Conservation (phyloP, 2,888 invertebrate genomes). For the Caradrina clavipalpis region DNA sequence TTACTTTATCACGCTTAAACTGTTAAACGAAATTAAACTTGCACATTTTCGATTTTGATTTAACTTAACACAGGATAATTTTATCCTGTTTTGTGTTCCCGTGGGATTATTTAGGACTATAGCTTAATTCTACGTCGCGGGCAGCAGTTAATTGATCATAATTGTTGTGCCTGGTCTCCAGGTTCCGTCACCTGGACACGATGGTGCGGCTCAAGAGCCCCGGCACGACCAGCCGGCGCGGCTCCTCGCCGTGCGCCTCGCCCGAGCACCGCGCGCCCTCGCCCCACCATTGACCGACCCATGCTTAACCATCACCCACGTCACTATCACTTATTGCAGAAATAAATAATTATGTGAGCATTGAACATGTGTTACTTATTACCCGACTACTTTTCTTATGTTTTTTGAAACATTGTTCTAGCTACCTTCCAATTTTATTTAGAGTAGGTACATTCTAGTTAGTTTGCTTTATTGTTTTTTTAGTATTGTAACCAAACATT, state of each 20-base stretch:
- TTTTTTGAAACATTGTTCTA: background rate
- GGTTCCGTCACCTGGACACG: slow-evolving; percentile 96
- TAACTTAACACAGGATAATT: too few relatives aligned
- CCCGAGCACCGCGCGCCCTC: slow-evolving; percentile 91
- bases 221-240: slow-evolving; percentile 91
- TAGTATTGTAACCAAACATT: too few relatives aligned
- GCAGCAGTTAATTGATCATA: too few relatives aligned
- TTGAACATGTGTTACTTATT: slow-evolving; percentile 56
- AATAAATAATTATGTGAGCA: slow-evolving; percentile 76
- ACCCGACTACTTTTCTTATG: background rate
- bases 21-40: too few relatives aligned
- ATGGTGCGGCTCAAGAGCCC: slow-evolving; percentile 95
- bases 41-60: too few relatives aligned
- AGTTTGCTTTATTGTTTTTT: too few relatives aligned
- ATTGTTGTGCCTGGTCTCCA: slow-evolving; percentile 71
- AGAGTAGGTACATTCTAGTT: too few relatives aligned
- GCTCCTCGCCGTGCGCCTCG: slow-evolving; percentile 94
- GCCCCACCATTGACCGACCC: slow-evolving; percentile 74
- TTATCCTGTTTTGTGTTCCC: too few relatives aligned
- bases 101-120: too few relatives aligned
- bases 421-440: too few relatives aligned
- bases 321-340: slow-evolving; percentile 58
- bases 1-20: too few relatives aligned
- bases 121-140: too few relatives aligned
- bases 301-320: slow-evolving; percentile 41